Evolutionary conservation across 2,797 vertebrate species (phyloP).

Genomic region (Aeoliscus strigatus): DNA sequence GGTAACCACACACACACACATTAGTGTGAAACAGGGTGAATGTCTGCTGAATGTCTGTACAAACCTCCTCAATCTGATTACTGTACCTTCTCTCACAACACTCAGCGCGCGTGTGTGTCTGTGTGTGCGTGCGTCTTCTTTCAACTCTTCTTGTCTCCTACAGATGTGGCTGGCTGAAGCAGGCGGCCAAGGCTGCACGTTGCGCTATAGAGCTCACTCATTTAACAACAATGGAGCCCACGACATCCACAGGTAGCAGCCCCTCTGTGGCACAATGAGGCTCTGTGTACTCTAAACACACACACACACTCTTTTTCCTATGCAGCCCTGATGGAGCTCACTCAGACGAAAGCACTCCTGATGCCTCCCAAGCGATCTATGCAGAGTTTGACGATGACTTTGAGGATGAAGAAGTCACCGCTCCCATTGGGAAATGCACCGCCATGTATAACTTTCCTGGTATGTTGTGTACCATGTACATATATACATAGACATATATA

Average conservation of each 20-base stretch:
- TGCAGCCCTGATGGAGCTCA: conserved; percentile 78
- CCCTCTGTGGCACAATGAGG: background rate
- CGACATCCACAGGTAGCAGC: conserved; percentile 75
- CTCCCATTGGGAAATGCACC: conserved; percentile 83
- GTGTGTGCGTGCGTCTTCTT: too few relatives aligned
- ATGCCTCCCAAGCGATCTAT: conserved; percentile 82
- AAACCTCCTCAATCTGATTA: too few relatives aligned
- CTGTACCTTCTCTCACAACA: too few relatives aligned
- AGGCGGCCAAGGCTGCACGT: conserved; percentile 72
- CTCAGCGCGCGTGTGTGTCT: too few relatives aligned
- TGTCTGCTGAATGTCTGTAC: too few relatives aligned
- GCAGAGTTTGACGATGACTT: conserved; percentile 91
- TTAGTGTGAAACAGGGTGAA: too few relatives aligned
- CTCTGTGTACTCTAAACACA: background rate
- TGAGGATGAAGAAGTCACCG: conserved; percentile 78
- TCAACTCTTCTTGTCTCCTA: background rate
- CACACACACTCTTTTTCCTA: background rate
- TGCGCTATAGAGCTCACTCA: conserved; percentile 70
- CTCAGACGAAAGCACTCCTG: conserved; percentile 76
- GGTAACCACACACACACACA: too few relatives aligned
- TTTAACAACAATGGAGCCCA: conserved; percentile 80
- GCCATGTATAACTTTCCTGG: conserved; percentile 89
- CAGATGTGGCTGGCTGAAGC: conserved; percentile 85
- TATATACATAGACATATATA: too few relatives aligned
- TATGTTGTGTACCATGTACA: too few relatives aligned